These are phyloP conservation scores for Muscicapa striata DNA, from an alignment of 2,797 vertebrate genomes.

Conservation along the genomic window DNA sequence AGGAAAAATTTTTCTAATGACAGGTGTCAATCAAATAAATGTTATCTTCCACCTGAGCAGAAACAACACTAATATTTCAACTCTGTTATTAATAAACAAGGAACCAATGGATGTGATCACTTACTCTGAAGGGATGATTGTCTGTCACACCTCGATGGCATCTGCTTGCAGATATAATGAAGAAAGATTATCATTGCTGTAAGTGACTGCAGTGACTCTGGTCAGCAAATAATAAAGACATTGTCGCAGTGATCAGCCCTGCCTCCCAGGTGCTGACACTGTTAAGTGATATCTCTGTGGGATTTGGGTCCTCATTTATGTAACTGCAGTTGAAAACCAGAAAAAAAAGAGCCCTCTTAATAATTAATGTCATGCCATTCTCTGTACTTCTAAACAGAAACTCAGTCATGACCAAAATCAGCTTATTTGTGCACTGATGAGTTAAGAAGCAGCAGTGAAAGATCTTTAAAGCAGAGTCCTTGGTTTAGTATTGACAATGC, in stretches of 20 bases:
- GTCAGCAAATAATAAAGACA: conserved; percentile 78
- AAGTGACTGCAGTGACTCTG: conserved; percentile 73
- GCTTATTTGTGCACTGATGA: not conserved
- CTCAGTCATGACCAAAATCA: not conserved
- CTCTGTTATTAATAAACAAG: conserved; percentile 39
- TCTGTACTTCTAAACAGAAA: conserved; percentile 32
- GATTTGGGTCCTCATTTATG: conserved; percentile 64
- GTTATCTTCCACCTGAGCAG: not conserved
- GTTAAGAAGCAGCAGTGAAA: not conserved
- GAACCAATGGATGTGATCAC: conserved; percentile 28
- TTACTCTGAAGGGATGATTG: conserved; percentile 77
- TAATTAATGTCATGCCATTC: conserved; percentile 54
- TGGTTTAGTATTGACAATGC: not conserved
- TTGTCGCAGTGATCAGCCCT: conserved; percentile 63
- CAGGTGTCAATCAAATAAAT: conserved; percentile 16
- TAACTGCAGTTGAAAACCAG: not conserved
- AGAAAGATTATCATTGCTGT: conserved; percentile 83
- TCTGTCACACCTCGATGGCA: conserved; percentile 79
- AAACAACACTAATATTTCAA: not conserved
- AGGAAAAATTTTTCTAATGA: not conserved
- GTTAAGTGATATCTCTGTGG: conserved; percentile 77
- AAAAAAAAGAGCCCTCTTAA: not conserved
- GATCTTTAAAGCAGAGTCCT: not conserved
- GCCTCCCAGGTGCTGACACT: conserved; percentile 72
- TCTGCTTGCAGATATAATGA: conserved; percentile 84